Evolutionary conservation across 30 jellyfish, hydroid and myxozoan species (phyloP).

Genomic region (Chrysaora quinquecirrha): DNA sequence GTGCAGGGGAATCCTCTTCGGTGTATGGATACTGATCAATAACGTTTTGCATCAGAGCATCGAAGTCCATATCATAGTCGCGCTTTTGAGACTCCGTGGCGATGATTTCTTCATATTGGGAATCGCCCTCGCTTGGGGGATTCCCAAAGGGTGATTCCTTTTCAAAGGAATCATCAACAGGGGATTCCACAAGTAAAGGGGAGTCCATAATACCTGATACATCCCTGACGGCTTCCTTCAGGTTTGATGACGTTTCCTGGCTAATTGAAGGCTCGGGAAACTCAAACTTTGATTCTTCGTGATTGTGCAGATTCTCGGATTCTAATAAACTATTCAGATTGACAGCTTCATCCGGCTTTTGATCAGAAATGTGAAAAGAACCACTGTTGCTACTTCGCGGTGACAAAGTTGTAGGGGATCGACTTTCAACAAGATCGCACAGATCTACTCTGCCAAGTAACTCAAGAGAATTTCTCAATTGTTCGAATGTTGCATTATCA

Average conservation of each 20-base stretch:
- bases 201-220: background rate
- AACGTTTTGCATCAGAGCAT: constrained; percentile 1
- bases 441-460: constrained; percentile 67
- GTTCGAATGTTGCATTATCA: constrained; percentile 68
- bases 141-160: background rate
- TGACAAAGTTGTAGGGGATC: constrained; percentile 62
- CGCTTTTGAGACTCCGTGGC: background rate
- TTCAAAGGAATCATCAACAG: background rate
- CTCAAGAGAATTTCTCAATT: constrained; percentile 78
- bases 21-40: background rate
- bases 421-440: constrained; percentile 67
- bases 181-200: constrained; percentile 13
- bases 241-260: background rate
- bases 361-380: background rate
- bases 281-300: background rate
- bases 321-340: background rate
- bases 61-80: background rate
- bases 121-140: constrained; percentile 11
- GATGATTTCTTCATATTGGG: constrained; percentile 2
- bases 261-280: constrained; percentile 15
- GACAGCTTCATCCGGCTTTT: constrained; percentile 7
- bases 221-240: no score
- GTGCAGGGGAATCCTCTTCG: background rate
- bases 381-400: constrained; percentile 34
- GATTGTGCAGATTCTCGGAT: constrained; percentile 4